Evolutionary conservation across 2,888 invertebrate species (phyloP), one percentile per base, ranked within the genome.

Genomic region (Mythimna ferrago): DNA sequence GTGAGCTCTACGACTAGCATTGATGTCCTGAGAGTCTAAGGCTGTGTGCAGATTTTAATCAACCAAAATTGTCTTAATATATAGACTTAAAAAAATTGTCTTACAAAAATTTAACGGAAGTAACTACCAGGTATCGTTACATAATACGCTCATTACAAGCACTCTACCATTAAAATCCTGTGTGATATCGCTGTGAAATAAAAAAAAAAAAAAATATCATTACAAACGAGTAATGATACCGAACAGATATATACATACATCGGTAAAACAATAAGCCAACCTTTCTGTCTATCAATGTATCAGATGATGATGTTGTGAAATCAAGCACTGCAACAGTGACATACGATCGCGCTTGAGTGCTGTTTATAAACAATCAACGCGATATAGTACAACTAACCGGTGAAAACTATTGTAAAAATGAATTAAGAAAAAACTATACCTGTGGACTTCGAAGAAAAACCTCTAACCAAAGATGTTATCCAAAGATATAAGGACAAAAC

Each of bases 201-300:
- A 26, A 26, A 26, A 26, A 26, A 26, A n/a, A n/a, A n/a, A n/a
- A n/a, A n/a, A n/a, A 38, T 93, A 94, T 94, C 93, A 87, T 88
- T 94, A 94, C 93, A 93, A 88, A 86, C 86, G 84, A 87, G 89
- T 92, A 93, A 93, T 94, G 95, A 94, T 95, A 95, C 90, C 92
- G 92, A 92, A 93, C 92, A 94, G 92, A n/a, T n/a, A 92, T 90
- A 91, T 6, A 6, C 4, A 35, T 4, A 35, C 92, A 93, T 94
- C 92, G 93, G 91, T 88, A 92, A 91, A 91, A 91, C 90, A 92
- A 89, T 91, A 89, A 89, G 84, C 85, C 87, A 90, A 89, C 89
- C 87, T 90, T 91, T 91, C 89, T 89, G 80, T 86, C 86, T 87
- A 86, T 81, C 80, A 87, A 83, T 89, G 88, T 87, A 87, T 85